Conservation (phyloP, 1,140 invertebrate genomes). For the Chironomus striatipennis region DNA sequence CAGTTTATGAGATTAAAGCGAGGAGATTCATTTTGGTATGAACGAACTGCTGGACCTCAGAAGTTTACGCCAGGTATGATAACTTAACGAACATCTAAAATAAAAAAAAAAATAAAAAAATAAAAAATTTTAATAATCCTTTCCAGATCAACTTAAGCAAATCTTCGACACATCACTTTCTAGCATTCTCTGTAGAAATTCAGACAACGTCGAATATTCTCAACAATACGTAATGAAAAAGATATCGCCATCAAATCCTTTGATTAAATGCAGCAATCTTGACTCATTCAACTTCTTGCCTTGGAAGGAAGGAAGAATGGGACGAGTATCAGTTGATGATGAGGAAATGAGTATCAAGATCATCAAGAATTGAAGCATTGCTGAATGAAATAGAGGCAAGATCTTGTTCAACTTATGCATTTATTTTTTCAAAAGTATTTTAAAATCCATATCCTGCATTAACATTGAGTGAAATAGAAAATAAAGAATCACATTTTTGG, state of each 20-base stretch:
- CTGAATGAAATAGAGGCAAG: too few relatives aligned
- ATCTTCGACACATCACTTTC: slow-evolving; percentile 78
- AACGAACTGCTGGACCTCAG: slow-evolving; percentile 53
- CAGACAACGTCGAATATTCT: slow-evolving; percentile 59
- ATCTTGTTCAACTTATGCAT: too few relatives aligned
- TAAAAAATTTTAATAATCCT: too few relatives aligned
- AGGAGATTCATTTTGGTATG: slow-evolving; percentile 84
- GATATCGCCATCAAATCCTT: slow-evolving; percentile 48
- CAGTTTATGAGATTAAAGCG: slow-evolving; percentile 72
- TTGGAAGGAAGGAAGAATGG: slow-evolving; percentile 46
- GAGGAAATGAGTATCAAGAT: not conserved
- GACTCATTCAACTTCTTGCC: slow-evolving; percentile 46
- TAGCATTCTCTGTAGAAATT: slow-evolving; percentile 82
- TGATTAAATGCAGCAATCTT: slow-evolving; percentile 52
- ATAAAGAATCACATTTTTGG: too few relatives aligned
- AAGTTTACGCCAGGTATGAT: slow-evolving; percentile 58
- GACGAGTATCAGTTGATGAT: slow-evolving; percentile 25
- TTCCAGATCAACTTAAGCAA: slow-evolving; percentile 70
- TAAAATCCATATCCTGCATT: too few relatives aligned
- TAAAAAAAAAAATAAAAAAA: too few relatives aligned
- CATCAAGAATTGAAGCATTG: not conserved
- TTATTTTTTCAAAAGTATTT: too few relatives aligned
- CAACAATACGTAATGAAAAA: slow-evolving; percentile 71
- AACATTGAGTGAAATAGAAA: too few relatives aligned
- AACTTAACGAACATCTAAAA: too few relatives aligned